Evolutionary conservation across 2,797 vertebrate genomes (phyloP), one percentile per base, ranked within the genome.

Genomic region (Hyperoplus lanceolatus): DNA sequence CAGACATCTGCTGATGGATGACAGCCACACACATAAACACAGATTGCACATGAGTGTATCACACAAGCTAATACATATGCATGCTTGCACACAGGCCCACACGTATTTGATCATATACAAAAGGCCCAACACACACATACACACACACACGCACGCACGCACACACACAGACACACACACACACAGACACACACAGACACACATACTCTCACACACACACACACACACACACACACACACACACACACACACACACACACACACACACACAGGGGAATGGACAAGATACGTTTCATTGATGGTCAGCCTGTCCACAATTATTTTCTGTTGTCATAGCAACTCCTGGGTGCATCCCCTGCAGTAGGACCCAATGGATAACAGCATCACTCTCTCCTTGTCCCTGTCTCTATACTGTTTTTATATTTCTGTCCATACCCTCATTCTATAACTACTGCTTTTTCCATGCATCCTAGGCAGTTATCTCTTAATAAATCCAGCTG

Each of bases 1-100:
- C 97, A 98, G 84, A 97, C 94, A 82, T 98, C 98, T 95, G 94
- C 93, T 95, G 85, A 77, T 92, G 87, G 70, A 93, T 85, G 67
- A 75, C 39, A 82, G 43, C 0, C n/a, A 81, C 8, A 72, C 61
- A 74, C 50, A 29, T 29, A 82, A 66, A 74, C 59, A 78, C 46
- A 69, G 58, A 59, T 16, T 70, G 41, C 4, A 21, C 3, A 29
- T 46, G n/a, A 77, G 13, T 9, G 38, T 43, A 43, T 48, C n/a
- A 48, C 16, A 70, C 43, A 79, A 36, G 80, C 48, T 74, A 29
- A 12, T 10, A 69, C 6, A 43, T 53, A 43, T 18, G 53, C 16
- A 68, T 36, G 51, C 1, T 11, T 14, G 29, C 63, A 45, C 48
- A 76, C 38, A 58, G 10, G 39, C 16, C 3, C 29, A 54, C 14